Evolutionary conservation across 2,797 vertebrate species (phyloP).

Genomic region (Choloepus didactylus): DNA sequence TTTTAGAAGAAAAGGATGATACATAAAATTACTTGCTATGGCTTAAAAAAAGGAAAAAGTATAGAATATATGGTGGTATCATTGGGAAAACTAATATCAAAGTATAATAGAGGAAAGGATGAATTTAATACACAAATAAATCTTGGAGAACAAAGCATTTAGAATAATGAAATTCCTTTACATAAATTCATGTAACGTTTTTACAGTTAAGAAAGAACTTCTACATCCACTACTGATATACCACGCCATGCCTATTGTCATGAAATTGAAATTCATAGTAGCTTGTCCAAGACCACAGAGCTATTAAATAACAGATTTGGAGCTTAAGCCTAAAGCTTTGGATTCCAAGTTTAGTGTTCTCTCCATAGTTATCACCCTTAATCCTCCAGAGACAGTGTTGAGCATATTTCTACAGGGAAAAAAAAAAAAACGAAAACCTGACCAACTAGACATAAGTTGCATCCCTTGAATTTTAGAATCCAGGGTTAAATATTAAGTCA

Average conservation of each 20-base stretch:
- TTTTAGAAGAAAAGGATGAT: conserved; percentile 29
- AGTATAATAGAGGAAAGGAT: background rate
- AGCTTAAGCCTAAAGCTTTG: conserved; percentile 59
- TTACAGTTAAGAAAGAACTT: conserved; percentile 39
- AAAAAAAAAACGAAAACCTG: background rate
- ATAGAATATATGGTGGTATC: background rate
- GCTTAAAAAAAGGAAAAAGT: conserved; percentile 34
- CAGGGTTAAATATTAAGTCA: conserved; percentile 16
- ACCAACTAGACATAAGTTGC: conserved; percentile 38
- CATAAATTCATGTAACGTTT: conserved; percentile 42
- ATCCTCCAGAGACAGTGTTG: conserved; percentile 34
- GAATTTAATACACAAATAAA: conserved; percentile 55
- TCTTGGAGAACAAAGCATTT: conserved; percentile 59
- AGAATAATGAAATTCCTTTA: conserved; percentile 58
- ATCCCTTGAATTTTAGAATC: conserved; percentile 49
- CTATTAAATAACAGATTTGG: conserved; percentile 51
- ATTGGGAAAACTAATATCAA: conserved; percentile 53
- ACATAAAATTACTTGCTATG: conserved; percentile 59
- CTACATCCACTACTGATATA: background rate
- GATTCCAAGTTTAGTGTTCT: conserved; percentile 21
- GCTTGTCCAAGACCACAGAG: conserved; percentile 52
- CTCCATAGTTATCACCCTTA: background rate
- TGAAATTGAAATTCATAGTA: conserved; percentile 42
- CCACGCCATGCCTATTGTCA: conserved; percentile 3
- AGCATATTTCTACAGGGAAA: background rate